Evolutionary conservation across 2,797 vertebrate genomes (phyloP), one percentile per base, ranked within the genome.

Genomic region (Mastacembelus armatus): DNA sequence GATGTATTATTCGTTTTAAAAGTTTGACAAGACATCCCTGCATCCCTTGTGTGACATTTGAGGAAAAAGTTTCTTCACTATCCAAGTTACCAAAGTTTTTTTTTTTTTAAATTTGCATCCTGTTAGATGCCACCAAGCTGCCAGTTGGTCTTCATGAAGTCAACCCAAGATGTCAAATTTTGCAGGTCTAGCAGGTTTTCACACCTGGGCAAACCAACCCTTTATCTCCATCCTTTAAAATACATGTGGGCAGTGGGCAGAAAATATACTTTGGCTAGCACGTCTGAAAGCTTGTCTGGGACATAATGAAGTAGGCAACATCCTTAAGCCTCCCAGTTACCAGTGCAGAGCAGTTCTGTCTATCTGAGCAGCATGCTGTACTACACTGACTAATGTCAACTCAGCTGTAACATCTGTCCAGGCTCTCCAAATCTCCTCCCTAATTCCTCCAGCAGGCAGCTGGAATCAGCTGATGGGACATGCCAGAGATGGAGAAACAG

Each of bases 251-350:
- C 82, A 85, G 44, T 14, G 14, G 66, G 86, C 80, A 85, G 88
- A 87, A 93, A 91, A 91, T 88, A 75, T 26, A 80, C 68, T 91
- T 78, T 81, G 81, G 73, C 74, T 51, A 62, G 83, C 65, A 54
- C 84, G 71, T 85, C 63, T 55, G 63, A 70, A 80, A 84, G 73
- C 88, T 81, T 90, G 86, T 86, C 87, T 54, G 68, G 71, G 57
- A 88, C 66, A 83, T 91, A 89, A 93, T 92, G 88, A 92, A 89
- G 85, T 84, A 56, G 86, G 86, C 78, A 68, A 88, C 84, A 88
- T 91, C 86, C 82, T 87, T 92, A 90, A 92, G 91, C 87, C 80
- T 78, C 57, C 80, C 73, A 61, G 88, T 87, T 85, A 87, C 74
- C 76, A 62, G 81, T 64, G 80, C 84, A 84, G 78, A 89, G 83